Base-by-base conservation (phyloP, 2,888 invertebrate species). In the Tineola bisselliella region DNA sequence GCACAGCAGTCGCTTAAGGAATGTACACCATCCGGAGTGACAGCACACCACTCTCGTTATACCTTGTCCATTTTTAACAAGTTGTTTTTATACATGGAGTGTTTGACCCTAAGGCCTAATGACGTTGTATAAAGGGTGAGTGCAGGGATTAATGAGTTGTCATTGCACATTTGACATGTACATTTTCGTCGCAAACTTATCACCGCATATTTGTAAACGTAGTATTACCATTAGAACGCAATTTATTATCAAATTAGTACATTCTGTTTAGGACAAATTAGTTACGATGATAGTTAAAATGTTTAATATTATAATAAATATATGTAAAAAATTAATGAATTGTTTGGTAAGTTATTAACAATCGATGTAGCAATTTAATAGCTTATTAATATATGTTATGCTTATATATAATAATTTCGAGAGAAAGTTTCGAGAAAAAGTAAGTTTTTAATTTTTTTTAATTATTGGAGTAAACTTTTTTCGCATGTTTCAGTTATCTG, bases 101-200 rank as follows among this genome's bases (percentile, higher is more conserved):
- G 8, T 30, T 25, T 48, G 44, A 60, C 60, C 66, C 63, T 52
- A 43, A 62, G 64, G 66, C 67, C 65, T 77, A 77, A 77, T 76
- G 77, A 76, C 66, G 68, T 65, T 67, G 68, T 69, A 68, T 69
- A 72, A 70, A 70, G 72, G 72, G 74, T 72, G 68, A 67, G 67
- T 61, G 63, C 62, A 62, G 62, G 63, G 61, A 63, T 77, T 75
- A 79, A 80, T 79, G 79, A 79, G 78, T 72, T 74, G 77, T 80
- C 75, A 68, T 79, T 76, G 71, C 67, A 66, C 67, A 66, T 68
- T 66, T 74, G 78, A 75, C 76, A 52, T 71, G 74, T 67, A 68
- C 68, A 72, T 72, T 69, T 61, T 38, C 38, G 38, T 38, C 38
- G 11, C 38, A 13, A 38, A 38, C 38, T 38, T 38, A 38, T 4